phyloP scores from a whole-genome alignment of 2,113 vertebrate species.

The Ictalurus punctatus region DNA sequence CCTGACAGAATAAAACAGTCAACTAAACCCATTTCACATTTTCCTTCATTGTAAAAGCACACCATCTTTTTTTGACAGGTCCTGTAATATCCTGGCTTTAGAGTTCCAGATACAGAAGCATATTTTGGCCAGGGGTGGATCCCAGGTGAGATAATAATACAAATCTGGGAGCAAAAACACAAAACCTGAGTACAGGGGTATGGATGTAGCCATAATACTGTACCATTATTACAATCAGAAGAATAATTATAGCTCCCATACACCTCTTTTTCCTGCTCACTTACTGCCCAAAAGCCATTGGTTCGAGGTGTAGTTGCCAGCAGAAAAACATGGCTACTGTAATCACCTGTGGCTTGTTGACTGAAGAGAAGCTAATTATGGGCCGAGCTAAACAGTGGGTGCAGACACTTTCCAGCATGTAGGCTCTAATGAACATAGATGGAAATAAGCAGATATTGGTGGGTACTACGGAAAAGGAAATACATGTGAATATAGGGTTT shows the following conservation, averaged over 20 bases:
- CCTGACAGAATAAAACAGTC: neutral
- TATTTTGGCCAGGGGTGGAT: constrained; percentile 28
- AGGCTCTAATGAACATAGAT: neutral
- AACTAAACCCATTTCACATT: neutral
- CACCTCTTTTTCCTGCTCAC: neutral
- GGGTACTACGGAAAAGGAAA: too few species aligned
- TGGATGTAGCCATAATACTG: constrained; percentile 57
- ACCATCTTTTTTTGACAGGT: neutral
- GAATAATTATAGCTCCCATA: neutral
- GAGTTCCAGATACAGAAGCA: constrained; percentile 9
- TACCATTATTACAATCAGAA: constrained; percentile 55
- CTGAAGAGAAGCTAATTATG: constrained; percentile 46
- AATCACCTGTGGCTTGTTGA: constrained; percentile 41
- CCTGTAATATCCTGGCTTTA: neutral
- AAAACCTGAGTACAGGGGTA: neutral
- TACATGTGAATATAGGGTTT: neutral
- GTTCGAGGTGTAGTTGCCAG: constrained; percentile 56
- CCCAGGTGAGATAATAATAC: constrained; percentile 64
- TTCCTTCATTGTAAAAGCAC: neutral
- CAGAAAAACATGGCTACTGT: constrained; percentile 58
- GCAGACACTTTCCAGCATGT: neutral
- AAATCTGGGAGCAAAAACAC: constrained; percentile 42
- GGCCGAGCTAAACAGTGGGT: neutral
- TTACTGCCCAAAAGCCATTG: constrained; percentile 37
- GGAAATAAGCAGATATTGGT: neutral